A percentile compares a stretch with the other conserved stretches of the same genome.
Conservation (phyloP, 2,113 vertebrate species). For the Gopherus evgoodei region DNA sequence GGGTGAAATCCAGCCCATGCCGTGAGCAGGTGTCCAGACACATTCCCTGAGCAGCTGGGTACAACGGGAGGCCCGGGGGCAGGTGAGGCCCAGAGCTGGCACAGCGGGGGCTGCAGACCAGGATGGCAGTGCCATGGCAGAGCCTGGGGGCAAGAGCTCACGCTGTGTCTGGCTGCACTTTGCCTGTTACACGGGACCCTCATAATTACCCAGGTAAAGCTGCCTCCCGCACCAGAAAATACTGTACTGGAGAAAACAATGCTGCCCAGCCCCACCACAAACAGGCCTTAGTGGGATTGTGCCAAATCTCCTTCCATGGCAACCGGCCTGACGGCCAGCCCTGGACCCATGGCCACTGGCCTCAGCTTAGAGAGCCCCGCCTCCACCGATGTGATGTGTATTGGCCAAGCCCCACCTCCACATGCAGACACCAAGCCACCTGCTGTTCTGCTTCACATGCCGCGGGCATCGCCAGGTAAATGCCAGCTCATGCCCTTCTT, state of each 20-base stretch:
- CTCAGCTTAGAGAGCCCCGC: background rate
- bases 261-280: background rate
- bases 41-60: too few relatives aligned
- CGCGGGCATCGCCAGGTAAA: background rate
- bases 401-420: background rate
- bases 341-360: too few relatives aligned
- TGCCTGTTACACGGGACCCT: background rate
- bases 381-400: accelerated
- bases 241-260: background rate
- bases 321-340: background rate
- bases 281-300: background rate
- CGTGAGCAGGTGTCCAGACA: background rate
- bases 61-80: background rate
- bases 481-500: background rate
- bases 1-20: background rate
- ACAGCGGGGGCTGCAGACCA: too few relatives aligned
- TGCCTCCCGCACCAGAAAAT: too few relatives aligned
- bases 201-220: background rate
- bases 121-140: too few relatives aligned
- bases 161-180: background rate
- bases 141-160: background rate
- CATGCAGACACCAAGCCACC: too few relatives aligned
- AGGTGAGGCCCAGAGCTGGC: background rate
- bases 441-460: background rate
- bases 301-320: background rate